These are phyloP conservation scores for Corydoras sp. DNA, from an alignment of 2,113 vertebrate species.

Conservation along the genomic window DNA sequence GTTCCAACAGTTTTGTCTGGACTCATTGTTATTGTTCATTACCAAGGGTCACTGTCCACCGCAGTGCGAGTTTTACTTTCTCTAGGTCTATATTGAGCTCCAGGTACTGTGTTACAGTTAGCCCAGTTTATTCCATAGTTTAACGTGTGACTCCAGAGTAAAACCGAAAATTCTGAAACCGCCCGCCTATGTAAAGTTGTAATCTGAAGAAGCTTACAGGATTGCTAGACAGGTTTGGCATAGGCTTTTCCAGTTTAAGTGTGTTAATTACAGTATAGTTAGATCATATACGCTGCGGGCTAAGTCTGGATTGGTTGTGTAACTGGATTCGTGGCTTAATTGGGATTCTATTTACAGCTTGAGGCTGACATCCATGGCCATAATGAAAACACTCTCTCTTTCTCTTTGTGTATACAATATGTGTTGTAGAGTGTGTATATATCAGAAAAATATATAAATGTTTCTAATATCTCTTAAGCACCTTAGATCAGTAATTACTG, in stretches of 20 bases:
- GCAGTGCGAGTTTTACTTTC: conserved; percentile 7
- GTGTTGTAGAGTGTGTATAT: too few relatives aligned
- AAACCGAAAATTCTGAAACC: too few relatives aligned
- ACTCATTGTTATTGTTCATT: neutral
- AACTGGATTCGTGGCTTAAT: conserved; percentile 34
- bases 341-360: conserved; percentile 25
- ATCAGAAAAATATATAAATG: too few relatives aligned
- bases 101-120: neutral
- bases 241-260: neutral
- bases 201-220: neutral
- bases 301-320: conserved; percentile 57
- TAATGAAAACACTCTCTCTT: too few relatives aligned
- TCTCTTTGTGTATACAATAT: neutral
- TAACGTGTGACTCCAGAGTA: too few relatives aligned
- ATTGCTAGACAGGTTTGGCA: neutral
- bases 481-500: too few relatives aligned
- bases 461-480: too few relatives aligned
- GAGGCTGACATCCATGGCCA: neutral
- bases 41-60: conserved; percentile 20
- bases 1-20: neutral
- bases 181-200: too few relatives aligned
- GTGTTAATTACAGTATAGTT: neutral
- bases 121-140: neutral
- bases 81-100: neutral
- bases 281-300: conserved; percentile 4